Base-by-base conservation (phyloP, 2,113 vertebrate genomes). In the Camelus dromedarius region DNA sequence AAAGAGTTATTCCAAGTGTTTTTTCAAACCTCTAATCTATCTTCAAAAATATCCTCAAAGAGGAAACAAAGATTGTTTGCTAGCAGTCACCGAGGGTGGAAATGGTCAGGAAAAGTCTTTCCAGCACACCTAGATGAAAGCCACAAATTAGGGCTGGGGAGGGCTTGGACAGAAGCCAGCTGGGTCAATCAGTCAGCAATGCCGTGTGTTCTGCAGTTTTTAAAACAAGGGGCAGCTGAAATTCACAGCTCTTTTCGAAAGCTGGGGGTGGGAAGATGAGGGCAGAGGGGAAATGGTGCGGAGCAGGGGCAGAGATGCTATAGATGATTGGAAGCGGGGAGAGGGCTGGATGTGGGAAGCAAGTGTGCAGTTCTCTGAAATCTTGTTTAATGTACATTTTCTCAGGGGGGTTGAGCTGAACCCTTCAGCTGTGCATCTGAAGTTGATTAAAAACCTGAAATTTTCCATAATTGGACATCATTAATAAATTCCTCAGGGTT, bases 401-500 rank as follows among this genome's bases (percentile, higher is more conserved):
- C 60, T 35, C 3, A 1, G 94, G 60, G 86, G 60, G 66, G 97
- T 26, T 93, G 96, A 97, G 96, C 95, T 90, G 30, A 89, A 85
- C 56, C 88, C 38, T 91, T 97, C 72, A 96, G 62, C 60, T 48
- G 89, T 96, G 96, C 58, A 66, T 72, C 91, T 81, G 96, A 97
- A 91, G 96, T 94, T 98, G 96, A 98, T 98, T 97, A 97, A 94
- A 98, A 98, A 95, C 76, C 89, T 95, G 93, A 95, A 96, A 58
- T 96, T 95, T 97, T 97, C 96, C 92, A 38, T 98, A 98, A 98
- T 98, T 98, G 97, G 98, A 89, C 83, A 98, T 99, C 98, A 98
- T 99, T 98, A 99, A 98, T 98, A 98, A 98, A 99, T 99, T 98
- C 98, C 98, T 98, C 94, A 96, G 97, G 81, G 62, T 97, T 97